These are phyloP conservation scores for Acrossocheilus wenchowensis DNA, from an alignment of 2,797 vertebrate genomes.

Conservation along the genomic window DNA sequence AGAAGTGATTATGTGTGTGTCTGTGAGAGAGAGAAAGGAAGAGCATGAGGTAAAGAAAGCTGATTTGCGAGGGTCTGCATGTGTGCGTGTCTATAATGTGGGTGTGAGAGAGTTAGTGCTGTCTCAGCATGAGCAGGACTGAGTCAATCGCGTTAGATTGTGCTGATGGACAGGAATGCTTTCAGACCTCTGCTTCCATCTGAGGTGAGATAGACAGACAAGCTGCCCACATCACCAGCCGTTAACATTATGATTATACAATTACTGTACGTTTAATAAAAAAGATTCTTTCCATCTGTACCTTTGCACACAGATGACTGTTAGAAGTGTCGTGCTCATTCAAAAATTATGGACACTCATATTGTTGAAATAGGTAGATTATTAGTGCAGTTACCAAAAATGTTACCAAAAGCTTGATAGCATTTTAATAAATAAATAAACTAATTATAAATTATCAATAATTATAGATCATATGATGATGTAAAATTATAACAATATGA, in stretches of 20 bases:
- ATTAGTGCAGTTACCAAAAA: background rate
- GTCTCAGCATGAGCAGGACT: slow-evolving; percentile 63
- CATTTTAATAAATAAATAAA: background rate
- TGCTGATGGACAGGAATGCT: slow-evolving; percentile 69
- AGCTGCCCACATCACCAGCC: slow-evolving; percentile 16
- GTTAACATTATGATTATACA: slow-evolving; percentile 16
- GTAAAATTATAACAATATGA: background rate
- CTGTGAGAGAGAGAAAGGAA: slow-evolving; percentile 15
- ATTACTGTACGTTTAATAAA: slow-evolving; percentile 14
- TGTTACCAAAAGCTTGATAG: background rate
- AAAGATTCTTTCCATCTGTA: background rate
- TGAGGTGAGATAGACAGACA: slow-evolving; percentile 33
- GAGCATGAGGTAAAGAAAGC: background rate
- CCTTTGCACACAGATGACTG: background rate
- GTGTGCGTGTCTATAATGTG: slow-evolving; percentile 43
- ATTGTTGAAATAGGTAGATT: background rate
- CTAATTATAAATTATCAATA: background rate
- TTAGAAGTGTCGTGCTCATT: background rate
- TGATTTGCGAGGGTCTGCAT: slow-evolving; percentile 23
- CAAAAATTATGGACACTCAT: background rate
- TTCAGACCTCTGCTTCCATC: slow-evolving; percentile 55
- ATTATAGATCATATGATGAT: background rate
- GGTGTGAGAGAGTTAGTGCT: slow-evolving; percentile 56
- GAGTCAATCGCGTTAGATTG: slow-evolving; percentile 63
- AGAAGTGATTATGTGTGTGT: slow-evolving; percentile 64